A percentile compares a stretch with the other conserved stretches of the same genome.
phyloP scores from a whole-genome alignment of 2,888 invertebrate genomes.

The Nymphalis urticae region DNA sequence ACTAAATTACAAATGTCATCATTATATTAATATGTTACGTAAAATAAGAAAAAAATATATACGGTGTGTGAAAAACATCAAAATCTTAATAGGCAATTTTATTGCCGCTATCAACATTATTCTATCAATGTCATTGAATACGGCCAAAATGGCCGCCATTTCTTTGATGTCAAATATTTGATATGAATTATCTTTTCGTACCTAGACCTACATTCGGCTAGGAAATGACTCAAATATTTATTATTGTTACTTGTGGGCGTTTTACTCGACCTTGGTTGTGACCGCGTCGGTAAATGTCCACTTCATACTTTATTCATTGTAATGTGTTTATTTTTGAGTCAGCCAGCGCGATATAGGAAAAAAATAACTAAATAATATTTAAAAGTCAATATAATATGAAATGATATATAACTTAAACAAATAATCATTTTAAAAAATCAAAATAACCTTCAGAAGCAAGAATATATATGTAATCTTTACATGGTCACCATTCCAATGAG shows the following conservation, averaged over 20 bases:
- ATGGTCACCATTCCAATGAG: no score
- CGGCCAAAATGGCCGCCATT: slow-evolving; percentile 15
- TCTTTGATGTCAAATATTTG: slow-evolving; percentile 30
- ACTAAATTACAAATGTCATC: background rate
- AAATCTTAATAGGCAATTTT: slow-evolving; percentile 23
- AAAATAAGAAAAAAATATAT: slow-evolving; percentile 7
- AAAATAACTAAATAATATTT: background rate
- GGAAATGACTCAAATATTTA: slow-evolving; percentile 64
- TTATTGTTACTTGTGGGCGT: slow-evolving; percentile 59
- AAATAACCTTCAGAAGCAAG: no score
- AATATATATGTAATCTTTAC: no score
- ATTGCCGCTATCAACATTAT: slow-evolving; percentile 14
- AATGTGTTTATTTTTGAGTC: slow-evolving; percentile 17
- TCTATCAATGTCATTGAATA: slow-evolving; percentile 13
- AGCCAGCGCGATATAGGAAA: background rate
- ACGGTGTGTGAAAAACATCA: slow-evolving; percentile 18
- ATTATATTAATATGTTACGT: background rate
- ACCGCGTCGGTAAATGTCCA: slow-evolving; percentile 63
- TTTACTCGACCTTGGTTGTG: slow-evolving; percentile 56
- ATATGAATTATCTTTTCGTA: slow-evolving; percentile 32
- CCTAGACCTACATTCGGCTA: slow-evolving; percentile 53
- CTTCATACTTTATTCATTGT: slow-evolving; percentile 33
- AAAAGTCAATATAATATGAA: no score
- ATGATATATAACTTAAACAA: no score
- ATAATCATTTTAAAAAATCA: no score